Base-by-base conservation (phyloP, 2,113 vertebrate species). In the Phaethornis superciliosus region DNA sequence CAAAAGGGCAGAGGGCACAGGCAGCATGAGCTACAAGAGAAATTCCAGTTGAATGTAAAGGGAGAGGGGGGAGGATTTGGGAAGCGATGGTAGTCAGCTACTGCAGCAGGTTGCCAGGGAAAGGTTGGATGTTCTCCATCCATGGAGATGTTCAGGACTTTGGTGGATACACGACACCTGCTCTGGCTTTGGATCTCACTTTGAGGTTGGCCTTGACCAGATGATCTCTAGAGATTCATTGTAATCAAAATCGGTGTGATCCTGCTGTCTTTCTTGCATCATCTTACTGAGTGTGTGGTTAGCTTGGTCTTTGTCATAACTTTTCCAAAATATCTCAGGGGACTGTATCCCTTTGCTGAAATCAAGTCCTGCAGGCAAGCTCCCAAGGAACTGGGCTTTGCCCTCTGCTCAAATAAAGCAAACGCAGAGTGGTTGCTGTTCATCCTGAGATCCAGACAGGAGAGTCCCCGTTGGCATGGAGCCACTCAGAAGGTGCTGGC, bases 311-410 rank as follows among this genome's bases (percentile, higher is more conserved):
- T 52, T 62, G 27, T 44, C 10, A 6, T 27, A 12, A 5, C 3
- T 15, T 4, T 78, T 49, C 26, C 4, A 7, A 23, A 32, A 10
- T 7, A 10, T 3, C 2, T 5, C 7, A 2, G 9, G 10, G 26
- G 12, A 7, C 4, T 55, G 9, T 8, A 12, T 40, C 58, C n/a
- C 12, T 59, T 16, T 70, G 62, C 15, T 51, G 46, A 44, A 58
- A 37, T 27, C 2, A 23, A 17, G 23, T 2, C 8, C 51, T 21
- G 12, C 0, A 5, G 44, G 27, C 5, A 11, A 1, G 4, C 1
- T 1, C 42, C 24, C 18, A 22, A 37, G 28, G 20, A 56, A 17
- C 9, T 0, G 1, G 44, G 19, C 19, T 35, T 63, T n/a, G 9
- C 0, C 1, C 23, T 12, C 33, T 3, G 0, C 9, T 5, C 8